Evolutionary conservation across 2,888 invertebrate species (phyloP).

Genomic region (Argyresthia goedartella): DNA sequence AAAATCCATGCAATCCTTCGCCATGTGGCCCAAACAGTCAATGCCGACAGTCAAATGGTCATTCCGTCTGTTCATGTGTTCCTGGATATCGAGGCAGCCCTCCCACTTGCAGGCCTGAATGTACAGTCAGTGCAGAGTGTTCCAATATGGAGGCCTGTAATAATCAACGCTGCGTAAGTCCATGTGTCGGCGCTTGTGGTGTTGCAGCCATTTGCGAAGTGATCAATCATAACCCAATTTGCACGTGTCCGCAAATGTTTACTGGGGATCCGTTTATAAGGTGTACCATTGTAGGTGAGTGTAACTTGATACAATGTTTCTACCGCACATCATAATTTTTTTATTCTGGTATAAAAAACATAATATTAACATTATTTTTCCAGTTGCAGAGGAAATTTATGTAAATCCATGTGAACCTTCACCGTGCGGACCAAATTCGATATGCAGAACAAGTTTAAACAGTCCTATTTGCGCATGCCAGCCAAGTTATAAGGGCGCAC

Average conservation of each 20-base stretch:
- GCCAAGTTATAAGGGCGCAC: constrained; percentile 75
- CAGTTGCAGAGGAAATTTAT: constrained; percentile 33
- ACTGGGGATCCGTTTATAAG: constrained; percentile 84
- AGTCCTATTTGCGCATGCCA: constrained; percentile 82
- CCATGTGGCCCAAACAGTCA: constrained; percentile 85
- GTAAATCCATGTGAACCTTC: constrained; percentile 76
- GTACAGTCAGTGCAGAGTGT: constrained; percentile 81
- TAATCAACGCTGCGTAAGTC: constrained; percentile 80
- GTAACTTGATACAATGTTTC: not conserved
- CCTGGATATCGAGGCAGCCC: constrained; percentile 80
- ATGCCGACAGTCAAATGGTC: constrained; percentile 77
- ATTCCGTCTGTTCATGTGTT: constrained; percentile 81
- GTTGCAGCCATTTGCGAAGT: constrained; percentile 79
- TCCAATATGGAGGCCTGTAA: constrained; percentile 79
- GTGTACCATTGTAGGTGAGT: constrained; percentile 67
- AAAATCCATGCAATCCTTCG: constrained; percentile 80
- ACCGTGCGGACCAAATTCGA: constrained; percentile 83
- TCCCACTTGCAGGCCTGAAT: constrained; percentile 84
- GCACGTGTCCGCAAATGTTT: constrained; percentile 78
- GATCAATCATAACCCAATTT: constrained; percentile 82
- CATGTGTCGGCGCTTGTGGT: constrained; percentile 85
- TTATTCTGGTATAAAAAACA: no score
- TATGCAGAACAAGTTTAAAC: constrained; percentile 76
- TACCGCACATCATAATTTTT: not conserved
- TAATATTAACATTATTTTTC: constrained; percentile 13